Evolutionary conservation across 2,888 invertebrate genomes (phyloP).

Genomic region (Clusia tigrina): DNA sequence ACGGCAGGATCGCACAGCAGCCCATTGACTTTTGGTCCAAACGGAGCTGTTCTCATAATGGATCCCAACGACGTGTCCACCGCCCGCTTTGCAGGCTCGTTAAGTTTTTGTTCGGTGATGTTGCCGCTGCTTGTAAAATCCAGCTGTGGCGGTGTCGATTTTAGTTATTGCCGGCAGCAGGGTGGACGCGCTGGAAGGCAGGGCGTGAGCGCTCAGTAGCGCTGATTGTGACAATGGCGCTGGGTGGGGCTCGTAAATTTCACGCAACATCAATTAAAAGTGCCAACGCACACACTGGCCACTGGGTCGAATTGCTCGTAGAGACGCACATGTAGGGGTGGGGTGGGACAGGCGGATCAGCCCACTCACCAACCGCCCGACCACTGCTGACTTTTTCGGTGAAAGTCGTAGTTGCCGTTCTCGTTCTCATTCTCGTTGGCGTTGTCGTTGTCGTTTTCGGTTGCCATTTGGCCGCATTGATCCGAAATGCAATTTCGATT

Average conservation of each 20-base stretch:
- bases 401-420: neutral
- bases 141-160: neutral
- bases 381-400: constrained; percentile 19
- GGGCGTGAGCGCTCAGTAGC: neutral
- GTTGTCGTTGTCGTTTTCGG: constrained; percentile 29
- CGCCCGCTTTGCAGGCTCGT: neutral
- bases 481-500: constrained; percentile 11
- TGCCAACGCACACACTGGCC: neutral
- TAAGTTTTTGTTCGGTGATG: constrained; percentile 5
- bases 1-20: neutral
- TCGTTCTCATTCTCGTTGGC: neutral
- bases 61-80: neutral
- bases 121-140: neutral
- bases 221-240: no score
- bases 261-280: constrained; percentile 24
- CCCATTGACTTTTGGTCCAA: constrained; percentile 24
- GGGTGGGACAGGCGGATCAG: no score
- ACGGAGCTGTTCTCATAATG: constrained; percentile 28
- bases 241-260: constrained; percentile 10
- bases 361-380: neutral
- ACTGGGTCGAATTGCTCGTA: no score
- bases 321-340: no score
- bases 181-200: neutral
- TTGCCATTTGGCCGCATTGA: constrained; percentile 29
- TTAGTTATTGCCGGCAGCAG: neutral